phyloP scores from a whole-genome alignment of 1,140 invertebrate species.

The Euschistus heros region DNA sequence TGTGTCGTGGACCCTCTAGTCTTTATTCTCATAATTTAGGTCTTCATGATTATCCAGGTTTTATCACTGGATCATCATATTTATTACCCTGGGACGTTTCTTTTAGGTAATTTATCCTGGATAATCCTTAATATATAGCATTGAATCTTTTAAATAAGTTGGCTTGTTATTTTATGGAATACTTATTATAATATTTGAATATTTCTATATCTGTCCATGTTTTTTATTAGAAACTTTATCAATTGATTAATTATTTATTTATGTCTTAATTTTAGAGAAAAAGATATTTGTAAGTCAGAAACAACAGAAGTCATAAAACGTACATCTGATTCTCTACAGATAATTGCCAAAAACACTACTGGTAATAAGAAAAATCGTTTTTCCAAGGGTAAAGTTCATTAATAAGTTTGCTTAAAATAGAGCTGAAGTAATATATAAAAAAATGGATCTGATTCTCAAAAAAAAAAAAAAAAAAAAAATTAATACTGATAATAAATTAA shows the following conservation, averaged over 20 bases:
- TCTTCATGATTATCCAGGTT: conserved; percentile 68
- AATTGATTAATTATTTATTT: neutral
- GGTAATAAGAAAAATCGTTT: no score
- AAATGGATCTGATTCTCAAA: no score
- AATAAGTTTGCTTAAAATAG: no score
- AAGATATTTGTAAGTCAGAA: conserved; percentile 12
- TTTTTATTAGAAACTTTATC: no score
- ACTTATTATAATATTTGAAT: no score
- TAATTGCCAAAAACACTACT: conserved; percentile 3
- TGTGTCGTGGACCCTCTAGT: conserved; percentile 80
- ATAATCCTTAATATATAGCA: no score
- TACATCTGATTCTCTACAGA: neutral
- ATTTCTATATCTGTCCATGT: no score
- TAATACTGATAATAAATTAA: no score
- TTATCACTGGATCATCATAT: conserved; percentile 80
- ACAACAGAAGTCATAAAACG: neutral
- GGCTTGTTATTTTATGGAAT: no score
- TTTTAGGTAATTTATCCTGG: conserved; percentile 46
- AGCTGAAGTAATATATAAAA: no score
- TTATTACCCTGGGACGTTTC: conserved; percentile 91
- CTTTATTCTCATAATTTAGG: conserved; percentile 85
- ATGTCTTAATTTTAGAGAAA: conserved; percentile 20
- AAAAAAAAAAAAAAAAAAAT: no score
- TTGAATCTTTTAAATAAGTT: neutral
- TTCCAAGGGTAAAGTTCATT: no score